Evolutionary conservation across 2,888 invertebrate genomes (phyloP).

Genomic region (Rhagonycha fulva): DNA sequence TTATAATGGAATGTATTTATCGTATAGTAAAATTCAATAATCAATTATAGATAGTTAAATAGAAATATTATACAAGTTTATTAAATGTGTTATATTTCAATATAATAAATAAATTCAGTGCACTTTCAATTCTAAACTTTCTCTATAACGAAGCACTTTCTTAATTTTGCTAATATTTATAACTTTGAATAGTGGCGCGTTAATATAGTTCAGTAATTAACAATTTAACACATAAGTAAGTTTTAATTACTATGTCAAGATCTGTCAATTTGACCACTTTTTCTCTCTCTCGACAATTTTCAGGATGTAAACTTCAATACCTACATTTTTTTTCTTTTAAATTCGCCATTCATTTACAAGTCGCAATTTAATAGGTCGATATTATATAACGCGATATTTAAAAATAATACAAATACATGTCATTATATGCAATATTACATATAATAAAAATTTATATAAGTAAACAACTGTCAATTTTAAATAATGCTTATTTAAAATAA

Average conservation of each 20-base stretch:
- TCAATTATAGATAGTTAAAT: neutral
- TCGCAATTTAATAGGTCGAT: neutral
- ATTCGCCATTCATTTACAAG: neutral
- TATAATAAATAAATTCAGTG: neutral
- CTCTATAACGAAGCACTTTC: conserved; percentile 17
- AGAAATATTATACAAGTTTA: conserved; percentile 2
- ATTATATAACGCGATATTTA: neutral
- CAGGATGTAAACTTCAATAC: neutral
- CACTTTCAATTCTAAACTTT: conserved; percentile 16
- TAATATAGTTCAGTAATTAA: neutral
- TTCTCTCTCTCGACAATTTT: neutral
- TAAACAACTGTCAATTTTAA: neutral
- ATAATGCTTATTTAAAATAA: neutral
- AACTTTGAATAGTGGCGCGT: neutral
- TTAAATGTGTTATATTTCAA: neutral
- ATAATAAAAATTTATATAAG: neutral
- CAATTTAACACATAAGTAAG: neutral
- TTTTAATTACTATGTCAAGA: neutral
- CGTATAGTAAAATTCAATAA: neutral
- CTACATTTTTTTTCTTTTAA: neutral
- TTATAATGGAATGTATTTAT: neutral
- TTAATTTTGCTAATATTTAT: conserved; percentile 16
- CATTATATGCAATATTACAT: neutral
- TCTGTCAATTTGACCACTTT: neutral
- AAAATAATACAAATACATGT: neutral